A percentile compares a stretch with the other conserved stretches of the same genome.
Evolutionary conservation across 2,113 vertebrate genomes (phyloP).

Genomic region (Gallinago undulata): DNA sequence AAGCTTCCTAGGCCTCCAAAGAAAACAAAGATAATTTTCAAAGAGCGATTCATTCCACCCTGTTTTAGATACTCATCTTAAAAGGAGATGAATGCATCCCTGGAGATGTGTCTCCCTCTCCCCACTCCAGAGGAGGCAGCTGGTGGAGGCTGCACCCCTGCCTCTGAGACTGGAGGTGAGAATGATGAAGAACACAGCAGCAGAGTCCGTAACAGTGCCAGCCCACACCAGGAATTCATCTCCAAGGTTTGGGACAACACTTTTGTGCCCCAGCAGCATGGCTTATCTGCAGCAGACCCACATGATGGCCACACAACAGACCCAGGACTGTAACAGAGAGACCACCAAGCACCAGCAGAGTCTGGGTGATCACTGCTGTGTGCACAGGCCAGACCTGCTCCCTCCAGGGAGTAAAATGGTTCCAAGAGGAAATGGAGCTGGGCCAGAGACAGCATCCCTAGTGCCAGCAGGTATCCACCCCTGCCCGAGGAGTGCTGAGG

Average conservation of each 20-base stretch:
- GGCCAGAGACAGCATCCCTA: background rate
- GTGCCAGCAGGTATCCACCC: rapidly evolving
- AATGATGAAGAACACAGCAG: background rate
- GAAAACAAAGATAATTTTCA: background rate
- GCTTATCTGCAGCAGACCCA: background rate
- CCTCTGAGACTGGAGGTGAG: background rate
- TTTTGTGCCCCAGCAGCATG: background rate
- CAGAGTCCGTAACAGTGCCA: background rate
- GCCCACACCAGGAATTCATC: background rate
- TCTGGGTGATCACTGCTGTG: rapidly evolving
- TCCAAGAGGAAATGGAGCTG: background rate
- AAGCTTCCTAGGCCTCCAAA: background rate
- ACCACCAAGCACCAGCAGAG: background rate
- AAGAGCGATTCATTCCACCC: background rate
- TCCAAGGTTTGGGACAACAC: rapidly evolving
- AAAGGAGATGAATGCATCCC: background rate
- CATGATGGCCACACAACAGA: background rate
- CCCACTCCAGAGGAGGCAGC: background rate
- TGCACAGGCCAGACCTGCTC: rapidly evolving
- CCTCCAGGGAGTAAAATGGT: background rate
- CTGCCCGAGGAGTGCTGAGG: background rate
- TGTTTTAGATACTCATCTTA: background rate
- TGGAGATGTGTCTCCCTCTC: background rate
- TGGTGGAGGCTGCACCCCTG: background rate
- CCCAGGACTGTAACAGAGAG: rapidly evolving